phyloP scores from a whole-genome alignment of 1,140 invertebrate species.

The Panagrolaimus sp. region DNA sequence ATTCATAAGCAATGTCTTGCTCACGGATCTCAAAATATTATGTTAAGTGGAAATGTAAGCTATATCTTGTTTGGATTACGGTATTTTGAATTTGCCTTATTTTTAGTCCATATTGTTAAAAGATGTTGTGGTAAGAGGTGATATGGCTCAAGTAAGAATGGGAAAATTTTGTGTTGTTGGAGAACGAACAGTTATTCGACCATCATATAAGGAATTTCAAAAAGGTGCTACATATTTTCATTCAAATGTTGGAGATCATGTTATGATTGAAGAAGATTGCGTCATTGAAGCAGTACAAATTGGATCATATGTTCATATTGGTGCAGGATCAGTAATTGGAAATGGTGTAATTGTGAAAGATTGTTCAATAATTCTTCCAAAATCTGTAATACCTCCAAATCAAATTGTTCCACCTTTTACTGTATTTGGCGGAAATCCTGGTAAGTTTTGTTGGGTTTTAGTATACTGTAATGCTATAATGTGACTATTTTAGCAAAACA shows the following conservation, averaged over 20 bases:
- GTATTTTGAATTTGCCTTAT: constrained; percentile 17
- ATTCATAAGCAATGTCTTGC: constrained; percentile 87
- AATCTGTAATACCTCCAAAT: constrained; percentile 89
- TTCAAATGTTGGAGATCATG: constrained; percentile 90
- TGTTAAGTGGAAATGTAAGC: constrained; percentile 79
- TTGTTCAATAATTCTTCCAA: constrained; percentile 91
- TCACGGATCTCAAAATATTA: constrained; percentile 96
- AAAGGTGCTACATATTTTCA: constrained; percentile 84
- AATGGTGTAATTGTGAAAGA: constrained; percentile 88
- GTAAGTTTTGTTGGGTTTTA: constrained; percentile 55
- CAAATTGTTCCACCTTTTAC: constrained; percentile 93
- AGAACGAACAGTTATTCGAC: constrained; percentile 83
- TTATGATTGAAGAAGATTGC: constrained; percentile 86
- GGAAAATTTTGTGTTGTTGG: constrained; percentile 92
- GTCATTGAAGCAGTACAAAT: constrained; percentile 88
- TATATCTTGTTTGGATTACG: constrained; percentile 6
- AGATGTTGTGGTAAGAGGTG: constrained; percentile 90
- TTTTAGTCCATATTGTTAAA: constrained; percentile 83
- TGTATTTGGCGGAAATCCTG: constrained; percentile 81
- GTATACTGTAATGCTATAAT: no score
- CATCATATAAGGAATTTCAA: constrained; percentile 93
- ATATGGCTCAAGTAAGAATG: constrained; percentile 88
- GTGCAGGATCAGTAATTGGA: constrained; percentile 96
- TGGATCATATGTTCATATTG: constrained; percentile 94
- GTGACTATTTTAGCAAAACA: neutral